Evolutionary conservation across 2,888 invertebrate species (phyloP), one percentile per base, ranked within the genome.

Genomic region (Netelia melanura): DNA sequence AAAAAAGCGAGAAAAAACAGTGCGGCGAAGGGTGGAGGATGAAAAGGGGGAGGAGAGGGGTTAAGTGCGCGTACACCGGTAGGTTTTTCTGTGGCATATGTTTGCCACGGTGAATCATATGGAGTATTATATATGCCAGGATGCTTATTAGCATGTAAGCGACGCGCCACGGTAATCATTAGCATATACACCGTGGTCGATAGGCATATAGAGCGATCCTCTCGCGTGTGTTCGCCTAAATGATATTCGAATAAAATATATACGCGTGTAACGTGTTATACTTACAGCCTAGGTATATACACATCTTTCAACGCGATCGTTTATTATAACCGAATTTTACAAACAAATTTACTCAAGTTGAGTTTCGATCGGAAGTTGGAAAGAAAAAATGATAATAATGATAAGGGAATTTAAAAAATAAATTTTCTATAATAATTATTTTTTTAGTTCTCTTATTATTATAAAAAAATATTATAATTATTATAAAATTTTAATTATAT

Each of bases 31-130:
- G 58, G 48, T 52, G 14, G 67, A 62, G 44, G 44, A 44, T 25
- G 48, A 38, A 58, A 44, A 25, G 61, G 48, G 17, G n/a, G 38
- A 48, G 65, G 48, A 8, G 38, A 38, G 17, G 17, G 58, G 58
- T 21, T 21, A 17, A 58, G 67, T 14, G 67, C 23, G 52, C 65
- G 43, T 25, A 62, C 54, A 74, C 67, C 68, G 56, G 61, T 58
- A 48, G 68, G 43, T 84, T 80, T 84, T 67, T 52, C 44, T 87
- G 88, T 87, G 84, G 89, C 92, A 92, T 92, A 92, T 92, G 92
- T 90, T 91, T 87, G 87, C 83, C 58, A 85, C 84, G 90, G 90
- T 93, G 93, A 93, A 93, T 93, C 93, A 93, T 92, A 87, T 58
- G 21, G 21, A 21, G 90, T 91, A 91, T 92, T 90, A 88, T 91